phyloP scores from a whole-genome alignment of 2,888 invertebrate species.

The Eupsilia transversa region DNA sequence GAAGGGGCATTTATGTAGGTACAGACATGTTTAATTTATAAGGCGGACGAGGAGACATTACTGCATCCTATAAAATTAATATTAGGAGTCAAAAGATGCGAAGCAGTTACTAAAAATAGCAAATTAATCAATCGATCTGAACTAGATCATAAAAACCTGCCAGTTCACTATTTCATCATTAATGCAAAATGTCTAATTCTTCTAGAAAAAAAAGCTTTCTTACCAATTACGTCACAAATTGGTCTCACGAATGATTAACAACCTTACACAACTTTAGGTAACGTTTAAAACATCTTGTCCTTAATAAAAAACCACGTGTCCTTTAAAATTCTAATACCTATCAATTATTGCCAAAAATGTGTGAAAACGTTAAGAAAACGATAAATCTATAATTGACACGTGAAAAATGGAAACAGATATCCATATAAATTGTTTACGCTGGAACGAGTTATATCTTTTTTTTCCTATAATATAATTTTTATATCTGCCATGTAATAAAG shows the following conservation, averaged over 20 bases:
- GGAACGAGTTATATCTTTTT: constrained; percentile 71
- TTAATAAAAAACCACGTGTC: constrained; percentile 9
- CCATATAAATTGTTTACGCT: constrained; percentile 63
- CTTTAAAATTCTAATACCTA: constrained; percentile 28
- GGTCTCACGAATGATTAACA: constrained; percentile 11
- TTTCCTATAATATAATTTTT: constrained; percentile 70
- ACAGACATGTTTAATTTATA: constrained; percentile 16
- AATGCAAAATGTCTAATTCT: not conserved
- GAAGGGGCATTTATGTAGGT: not conserved
- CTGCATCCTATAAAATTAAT: not conserved
- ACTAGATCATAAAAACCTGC: constrained; percentile 29
- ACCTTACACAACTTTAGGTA: constrained; percentile 20
- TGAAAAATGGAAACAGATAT: constrained; percentile 56
- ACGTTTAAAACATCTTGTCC: constrained; percentile 12
- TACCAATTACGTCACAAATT: constrained; percentile 36
- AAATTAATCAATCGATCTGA: constrained; percentile 13
- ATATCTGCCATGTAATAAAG: constrained; percentile 75
- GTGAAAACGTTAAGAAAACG: constrained; percentile 41
- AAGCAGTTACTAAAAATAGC: not conserved
- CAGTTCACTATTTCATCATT: constrained; percentile 22
- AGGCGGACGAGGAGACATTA: not conserved
- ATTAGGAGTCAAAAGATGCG: not conserved
- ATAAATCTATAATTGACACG: constrained; percentile 63
- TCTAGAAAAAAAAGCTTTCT: constrained; percentile 22
- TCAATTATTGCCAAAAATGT: constrained; percentile 47